Conservation (phyloP, 2,113 vertebrate genomes). For the Callipepla californica region DNA sequence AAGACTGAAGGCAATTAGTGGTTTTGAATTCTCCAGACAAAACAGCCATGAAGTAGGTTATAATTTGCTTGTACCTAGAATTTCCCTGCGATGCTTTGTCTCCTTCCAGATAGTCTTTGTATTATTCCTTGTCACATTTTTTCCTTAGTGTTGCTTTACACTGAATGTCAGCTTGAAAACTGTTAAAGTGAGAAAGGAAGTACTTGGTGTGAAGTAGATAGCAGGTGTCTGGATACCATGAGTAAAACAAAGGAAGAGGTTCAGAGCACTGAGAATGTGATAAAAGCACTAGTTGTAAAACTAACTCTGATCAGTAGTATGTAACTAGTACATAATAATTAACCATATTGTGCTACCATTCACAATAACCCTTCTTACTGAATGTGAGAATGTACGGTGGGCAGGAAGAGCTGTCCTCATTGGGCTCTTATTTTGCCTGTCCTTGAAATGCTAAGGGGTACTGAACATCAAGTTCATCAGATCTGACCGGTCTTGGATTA, state of each 20-base stretch:
- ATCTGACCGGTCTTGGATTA: not conserved
- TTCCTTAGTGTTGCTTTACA: not conserved
- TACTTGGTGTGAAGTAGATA: not conserved
- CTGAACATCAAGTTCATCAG: not conserved
- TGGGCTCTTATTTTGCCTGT: not conserved
- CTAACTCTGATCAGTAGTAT: fast-evolving
- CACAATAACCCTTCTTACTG: not conserved
- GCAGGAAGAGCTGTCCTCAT: not conserved
- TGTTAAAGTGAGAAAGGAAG: not conserved
- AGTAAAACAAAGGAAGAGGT: not conserved
- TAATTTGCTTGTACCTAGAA: not conserved
- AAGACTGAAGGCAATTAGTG: not conserved
- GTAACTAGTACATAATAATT: not conserved
- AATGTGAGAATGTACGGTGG: not conserved
- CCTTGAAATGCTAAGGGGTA: not conserved
- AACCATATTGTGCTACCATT: fast-evolving
- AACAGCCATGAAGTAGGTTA: not conserved
- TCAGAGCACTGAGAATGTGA: not conserved
- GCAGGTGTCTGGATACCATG: not conserved
- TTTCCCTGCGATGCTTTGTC: not conserved
- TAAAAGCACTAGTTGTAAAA: not conserved
- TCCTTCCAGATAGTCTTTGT: not conserved
- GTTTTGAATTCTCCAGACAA: not conserved
- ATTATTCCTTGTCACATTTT: not conserved
- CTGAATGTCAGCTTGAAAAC: not conserved